A percentile compares a stretch with the other conserved stretches of the same genome.
Evolutionary conservation across 2,113 vertebrate genomes (phyloP).

Genomic region (Ophiodon elongatus): DNA sequence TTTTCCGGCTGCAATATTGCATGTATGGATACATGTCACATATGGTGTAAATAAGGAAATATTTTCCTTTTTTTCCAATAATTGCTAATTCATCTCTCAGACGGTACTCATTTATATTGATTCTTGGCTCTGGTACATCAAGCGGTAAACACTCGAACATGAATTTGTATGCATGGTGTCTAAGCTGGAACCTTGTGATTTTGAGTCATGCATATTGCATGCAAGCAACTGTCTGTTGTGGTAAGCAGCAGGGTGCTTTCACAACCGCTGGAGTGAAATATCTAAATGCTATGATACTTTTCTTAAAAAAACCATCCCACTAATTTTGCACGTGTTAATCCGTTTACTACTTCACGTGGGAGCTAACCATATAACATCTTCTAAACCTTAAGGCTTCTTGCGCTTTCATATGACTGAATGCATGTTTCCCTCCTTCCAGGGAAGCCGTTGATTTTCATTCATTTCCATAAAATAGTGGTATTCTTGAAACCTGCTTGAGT

Average conservation of each 20-base stretch:
- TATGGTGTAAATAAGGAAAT: not conserved
- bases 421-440: too few relatives aligned
- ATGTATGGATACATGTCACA: not conserved
- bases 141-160: not conserved
- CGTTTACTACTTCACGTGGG: too few relatives aligned
- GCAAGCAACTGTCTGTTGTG: not conserved
- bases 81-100: not conserved
- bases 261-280: not conserved
- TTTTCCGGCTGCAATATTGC: not conserved
- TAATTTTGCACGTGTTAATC: too few relatives aligned
- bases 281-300: not conserved
- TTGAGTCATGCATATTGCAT: not conserved
- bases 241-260: not conserved
- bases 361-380: too few relatives aligned
- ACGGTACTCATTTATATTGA: not conserved
- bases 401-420: too few relatives aligned
- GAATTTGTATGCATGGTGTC: not conserved
- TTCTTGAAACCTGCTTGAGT: too few relatives aligned
- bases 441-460: too few relatives aligned
- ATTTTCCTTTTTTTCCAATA: not conserved
- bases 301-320: too few relatives aligned
- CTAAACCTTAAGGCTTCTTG: too few relatives aligned
- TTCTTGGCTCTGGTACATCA: not conserved
- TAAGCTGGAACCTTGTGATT: not conserved
- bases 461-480: too few relatives aligned